Conservation (phyloP, 2,888 invertebrate genomes). For the Erebia palarica region DNA sequence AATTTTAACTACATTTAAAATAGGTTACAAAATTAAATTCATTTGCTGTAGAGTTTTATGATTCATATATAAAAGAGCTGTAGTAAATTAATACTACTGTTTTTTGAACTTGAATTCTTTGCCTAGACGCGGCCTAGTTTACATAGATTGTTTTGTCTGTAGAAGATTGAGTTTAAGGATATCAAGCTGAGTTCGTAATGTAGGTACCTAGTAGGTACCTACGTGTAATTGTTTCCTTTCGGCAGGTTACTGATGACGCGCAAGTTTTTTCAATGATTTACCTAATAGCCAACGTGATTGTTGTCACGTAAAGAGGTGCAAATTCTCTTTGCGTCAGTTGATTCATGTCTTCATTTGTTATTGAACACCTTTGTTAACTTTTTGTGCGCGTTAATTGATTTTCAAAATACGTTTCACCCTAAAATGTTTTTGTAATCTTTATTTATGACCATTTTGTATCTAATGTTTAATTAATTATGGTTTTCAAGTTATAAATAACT, state of each 20-base stretch:
- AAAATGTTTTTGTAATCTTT: neutral
- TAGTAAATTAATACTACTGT: too few species aligned
- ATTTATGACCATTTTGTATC: too few species aligned
- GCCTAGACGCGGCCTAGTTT: too few species aligned
- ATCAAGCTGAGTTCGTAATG: neutral
- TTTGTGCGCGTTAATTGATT: neutral
- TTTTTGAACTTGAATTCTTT: neutral
- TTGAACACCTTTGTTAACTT: neutral
- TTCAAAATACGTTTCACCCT: neutral
- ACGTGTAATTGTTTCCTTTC: conserved; percentile 1
- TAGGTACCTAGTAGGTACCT: neutral
- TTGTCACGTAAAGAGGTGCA: conserved; percentile 1
- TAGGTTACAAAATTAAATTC: neutral
- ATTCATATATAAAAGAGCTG: too few species aligned
- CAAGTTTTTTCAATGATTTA: conserved; percentile 7
- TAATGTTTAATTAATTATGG: neutral
- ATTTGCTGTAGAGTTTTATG: neutral
- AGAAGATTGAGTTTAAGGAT: neutral
- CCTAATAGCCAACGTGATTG: neutral
- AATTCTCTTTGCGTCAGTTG: conserved; percentile 4
- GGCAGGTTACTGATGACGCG: neutral
- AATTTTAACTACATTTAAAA: too few species aligned
- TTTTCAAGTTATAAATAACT: conserved; percentile 3
- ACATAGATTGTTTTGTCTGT: neutral
- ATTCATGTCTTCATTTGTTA: neutral